Conservation (phyloP, 1,140 invertebrate species). For the Diachasmimorpha longicaudata region DNA sequence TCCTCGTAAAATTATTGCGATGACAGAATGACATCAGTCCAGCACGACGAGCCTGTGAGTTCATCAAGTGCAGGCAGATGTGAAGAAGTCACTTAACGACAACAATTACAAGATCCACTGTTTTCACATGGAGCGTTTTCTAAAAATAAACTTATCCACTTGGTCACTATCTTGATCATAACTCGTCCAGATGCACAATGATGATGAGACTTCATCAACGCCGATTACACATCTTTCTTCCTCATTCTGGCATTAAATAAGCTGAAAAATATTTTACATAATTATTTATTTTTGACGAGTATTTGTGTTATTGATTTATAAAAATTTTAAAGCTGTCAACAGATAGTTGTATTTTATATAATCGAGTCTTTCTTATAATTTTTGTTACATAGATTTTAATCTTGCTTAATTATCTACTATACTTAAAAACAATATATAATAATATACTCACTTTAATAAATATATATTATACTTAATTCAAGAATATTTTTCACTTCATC, state of each 20-base stretch:
- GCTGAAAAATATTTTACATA: neutral
- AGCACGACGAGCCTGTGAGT: slow-evolving; percentile 42
- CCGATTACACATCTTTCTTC: neutral
- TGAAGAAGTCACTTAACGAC: slow-evolving; percentile 56
- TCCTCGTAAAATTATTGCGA: neutral
- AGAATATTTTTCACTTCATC: too few species aligned
- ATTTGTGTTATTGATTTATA: too few species aligned
- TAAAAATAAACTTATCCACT: slow-evolving; percentile 62
- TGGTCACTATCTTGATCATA: slow-evolving; percentile 44
- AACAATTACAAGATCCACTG: slow-evolving; percentile 62
- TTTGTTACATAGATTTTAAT: too few species aligned
- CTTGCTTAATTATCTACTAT: too few species aligned
- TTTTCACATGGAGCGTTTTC: slow-evolving; percentile 43
- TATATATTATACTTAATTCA: too few species aligned
- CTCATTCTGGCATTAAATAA: neutral
- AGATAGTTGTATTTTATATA: too few species aligned
- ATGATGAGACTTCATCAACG: neutral
- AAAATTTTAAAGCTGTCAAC: too few species aligned
- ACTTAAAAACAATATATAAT: too few species aligned
- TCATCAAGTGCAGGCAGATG: slow-evolving; percentile 62
- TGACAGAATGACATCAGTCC: slow-evolving; percentile 20
- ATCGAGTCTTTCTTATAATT: too few species aligned
- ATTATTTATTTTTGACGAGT: too few species aligned
- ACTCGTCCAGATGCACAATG: neutral
- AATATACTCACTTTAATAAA: too few species aligned